phyloP scores from a whole-genome alignment of 2,113 vertebrate genomes.

The Pithys albifrons region DNA sequence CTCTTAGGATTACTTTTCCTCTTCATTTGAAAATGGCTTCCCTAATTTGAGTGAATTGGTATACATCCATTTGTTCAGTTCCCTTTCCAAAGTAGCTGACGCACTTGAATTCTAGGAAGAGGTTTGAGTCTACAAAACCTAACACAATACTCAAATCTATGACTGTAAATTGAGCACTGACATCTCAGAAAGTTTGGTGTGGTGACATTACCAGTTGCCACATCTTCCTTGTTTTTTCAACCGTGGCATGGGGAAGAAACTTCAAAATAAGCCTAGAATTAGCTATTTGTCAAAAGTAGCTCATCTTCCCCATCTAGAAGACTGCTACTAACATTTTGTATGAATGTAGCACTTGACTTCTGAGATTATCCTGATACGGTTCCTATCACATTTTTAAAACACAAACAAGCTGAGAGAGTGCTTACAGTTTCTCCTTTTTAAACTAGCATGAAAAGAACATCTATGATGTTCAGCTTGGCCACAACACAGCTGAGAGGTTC shows the following conservation, averaged over 20 bases:
- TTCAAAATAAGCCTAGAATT: neutral
- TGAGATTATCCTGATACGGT: neutral
- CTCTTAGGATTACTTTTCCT: neutral
- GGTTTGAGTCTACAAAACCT: neutral
- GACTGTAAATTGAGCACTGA: neutral
- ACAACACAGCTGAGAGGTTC: neutral
- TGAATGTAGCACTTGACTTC: neutral
- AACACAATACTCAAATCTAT: neutral
- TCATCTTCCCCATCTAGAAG: neutral
- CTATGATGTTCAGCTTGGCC: neutral
- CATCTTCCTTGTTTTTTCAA: neutral
- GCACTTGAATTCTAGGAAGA: neutral
- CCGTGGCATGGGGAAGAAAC: neutral
- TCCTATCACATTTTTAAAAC: neutral
- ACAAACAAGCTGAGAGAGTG: neutral
- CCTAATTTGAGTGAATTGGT: neutral
- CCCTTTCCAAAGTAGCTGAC: neutral
- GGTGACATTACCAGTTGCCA: neutral
- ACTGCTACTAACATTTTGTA: neutral
- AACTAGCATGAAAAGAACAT: neutral
- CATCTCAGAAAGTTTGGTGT: neutral
- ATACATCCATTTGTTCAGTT: neutral
- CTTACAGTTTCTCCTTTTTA: neutral
- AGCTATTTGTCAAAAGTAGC: neutral
- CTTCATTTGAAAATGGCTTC: neutral